Evolutionary conservation across 2,113 vertebrate species (phyloP).

Genomic region (Pachypanchax playfairii): DNA sequence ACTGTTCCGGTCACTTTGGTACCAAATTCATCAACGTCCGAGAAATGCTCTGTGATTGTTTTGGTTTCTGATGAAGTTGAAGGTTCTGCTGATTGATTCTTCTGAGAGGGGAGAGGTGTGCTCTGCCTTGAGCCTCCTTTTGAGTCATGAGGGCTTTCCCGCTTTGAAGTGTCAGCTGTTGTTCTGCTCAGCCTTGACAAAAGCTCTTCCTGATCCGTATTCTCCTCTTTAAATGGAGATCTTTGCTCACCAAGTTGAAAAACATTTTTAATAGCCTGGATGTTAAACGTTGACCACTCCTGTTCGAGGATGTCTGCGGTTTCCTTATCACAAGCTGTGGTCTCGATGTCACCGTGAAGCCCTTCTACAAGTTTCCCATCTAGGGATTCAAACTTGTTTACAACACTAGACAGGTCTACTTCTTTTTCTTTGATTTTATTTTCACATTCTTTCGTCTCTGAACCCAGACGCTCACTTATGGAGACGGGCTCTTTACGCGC

Average conservation of each 20-base stretch:
- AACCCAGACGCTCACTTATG: slow-evolving; percentile 65
- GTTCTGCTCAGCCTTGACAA: slow-evolving; percentile 71
- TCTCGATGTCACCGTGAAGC: slow-evolving; percentile 58
- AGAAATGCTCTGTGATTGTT: slow-evolving; percentile 76
- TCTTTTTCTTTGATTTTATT: slow-evolving; percentile 58
- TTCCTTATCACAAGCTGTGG: slow-evolving; percentile 63
- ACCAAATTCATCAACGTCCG: slow-evolving; percentile 77
- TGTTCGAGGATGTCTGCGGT: slow-evolving; percentile 70
- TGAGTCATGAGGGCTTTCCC: slow-evolving; percentile 61
- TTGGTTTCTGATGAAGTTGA: slow-evolving; percentile 71
- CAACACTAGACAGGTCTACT: slow-evolving; percentile 61
- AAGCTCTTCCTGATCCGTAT: slow-evolving; percentile 69
- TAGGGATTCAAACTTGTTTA: slow-evolving; percentile 77
- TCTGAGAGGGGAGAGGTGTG: slow-evolving; percentile 59
- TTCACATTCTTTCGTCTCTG: slow-evolving; percentile 71
- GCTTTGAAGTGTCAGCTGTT: slow-evolving; percentile 70
- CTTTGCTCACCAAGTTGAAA: slow-evolving; percentile 81
- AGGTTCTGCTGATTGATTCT: slow-evolving; percentile 62
- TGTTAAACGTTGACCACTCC: slow-evolving; percentile 76
- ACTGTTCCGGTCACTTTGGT: slow-evolving; percentile 73
- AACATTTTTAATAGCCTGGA: slow-evolving; percentile 79
- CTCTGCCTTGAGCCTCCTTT: slow-evolving; percentile 60
- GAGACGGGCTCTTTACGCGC: slow-evolving; percentile 71
- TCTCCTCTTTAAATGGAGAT: slow-evolving; percentile 68
- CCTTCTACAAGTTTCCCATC: slow-evolving; percentile 67